These are phyloP conservation scores for Microctonus hyperodae DNA, from an alignment of 2,888 invertebrate genomes.

Conservation along the genomic window DNA sequence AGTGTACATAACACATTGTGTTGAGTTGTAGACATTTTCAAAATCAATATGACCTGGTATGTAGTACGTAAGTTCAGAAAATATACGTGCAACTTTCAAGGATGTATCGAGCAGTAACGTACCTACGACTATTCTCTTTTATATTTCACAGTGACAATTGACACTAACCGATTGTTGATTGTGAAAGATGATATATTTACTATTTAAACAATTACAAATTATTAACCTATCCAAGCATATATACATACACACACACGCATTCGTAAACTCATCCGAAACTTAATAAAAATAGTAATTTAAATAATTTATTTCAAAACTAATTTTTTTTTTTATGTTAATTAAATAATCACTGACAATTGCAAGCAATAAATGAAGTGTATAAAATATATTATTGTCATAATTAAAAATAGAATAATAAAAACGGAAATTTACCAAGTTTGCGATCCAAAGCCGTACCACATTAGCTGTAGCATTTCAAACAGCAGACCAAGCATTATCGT, in stretches of 20 bases:
- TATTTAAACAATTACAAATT: no score
- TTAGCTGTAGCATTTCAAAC: conserved; percentile 95
- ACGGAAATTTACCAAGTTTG: conserved; percentile 85
- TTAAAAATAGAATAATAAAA: no score
- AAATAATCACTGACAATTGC: no score
- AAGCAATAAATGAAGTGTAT: no score
- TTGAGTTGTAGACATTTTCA: conserved; percentile 3
- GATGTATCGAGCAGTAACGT: conserved; percentile 23
- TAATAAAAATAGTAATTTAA: no score
- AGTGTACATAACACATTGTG: neutral
- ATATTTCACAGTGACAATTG: conserved; percentile 6
- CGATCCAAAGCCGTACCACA: conserved; percentile 97
- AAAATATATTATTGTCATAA: no score
- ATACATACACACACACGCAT: no score
- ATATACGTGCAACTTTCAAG: conserved; percentile 28
- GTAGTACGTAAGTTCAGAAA: conserved; percentile 12
- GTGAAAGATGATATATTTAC: neutral
- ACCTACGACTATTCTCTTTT: neutral
- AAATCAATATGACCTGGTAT: conserved; percentile 17
- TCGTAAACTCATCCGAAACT: no score
- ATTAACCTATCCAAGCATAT: no score
- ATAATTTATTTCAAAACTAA: no score
- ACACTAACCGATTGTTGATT: conserved; percentile 21
- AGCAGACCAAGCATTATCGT: conserved; percentile 96
- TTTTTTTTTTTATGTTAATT: no score